phyloP scores from a whole-genome alignment of 2,797 vertebrate species.

The Columba guinea region DNA sequence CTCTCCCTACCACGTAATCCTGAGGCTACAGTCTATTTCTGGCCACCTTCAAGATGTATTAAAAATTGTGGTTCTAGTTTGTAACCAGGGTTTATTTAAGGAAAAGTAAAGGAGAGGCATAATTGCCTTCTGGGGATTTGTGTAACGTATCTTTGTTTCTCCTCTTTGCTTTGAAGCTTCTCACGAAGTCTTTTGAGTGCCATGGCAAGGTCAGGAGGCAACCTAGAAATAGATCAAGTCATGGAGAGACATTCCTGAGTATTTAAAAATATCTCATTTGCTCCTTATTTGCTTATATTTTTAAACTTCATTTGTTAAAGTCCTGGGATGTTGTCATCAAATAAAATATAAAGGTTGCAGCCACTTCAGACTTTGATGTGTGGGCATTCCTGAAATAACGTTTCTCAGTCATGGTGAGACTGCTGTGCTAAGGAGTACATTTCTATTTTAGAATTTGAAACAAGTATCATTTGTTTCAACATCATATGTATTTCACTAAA shows the following conservation, averaged over 20 bases:
- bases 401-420: background rate
- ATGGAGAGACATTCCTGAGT: background rate
- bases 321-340: background rate
- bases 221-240: background rate
- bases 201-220: background rate
- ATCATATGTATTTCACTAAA: background rate
- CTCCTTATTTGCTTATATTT: background rate
- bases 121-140: background rate
- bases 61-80: background rate
- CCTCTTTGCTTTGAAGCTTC: background rate
- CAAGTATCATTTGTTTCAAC: background rate
- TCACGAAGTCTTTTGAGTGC: background rate
- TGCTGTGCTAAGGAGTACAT: background rate
- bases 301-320: background rate
- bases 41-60: background rate
- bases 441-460: background rate
- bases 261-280: background rate
- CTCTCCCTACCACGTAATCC: background rate
- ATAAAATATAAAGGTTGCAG: background rate
- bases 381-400: background rate
- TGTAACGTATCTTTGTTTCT: background rate
- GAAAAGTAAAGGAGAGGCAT: background rate
- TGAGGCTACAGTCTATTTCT: background rate
- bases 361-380: background rate
- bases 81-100: background rate